Conservation (phyloP, 2,797 vertebrate genomes). For the Sylvilagus floridanus region DNA sequence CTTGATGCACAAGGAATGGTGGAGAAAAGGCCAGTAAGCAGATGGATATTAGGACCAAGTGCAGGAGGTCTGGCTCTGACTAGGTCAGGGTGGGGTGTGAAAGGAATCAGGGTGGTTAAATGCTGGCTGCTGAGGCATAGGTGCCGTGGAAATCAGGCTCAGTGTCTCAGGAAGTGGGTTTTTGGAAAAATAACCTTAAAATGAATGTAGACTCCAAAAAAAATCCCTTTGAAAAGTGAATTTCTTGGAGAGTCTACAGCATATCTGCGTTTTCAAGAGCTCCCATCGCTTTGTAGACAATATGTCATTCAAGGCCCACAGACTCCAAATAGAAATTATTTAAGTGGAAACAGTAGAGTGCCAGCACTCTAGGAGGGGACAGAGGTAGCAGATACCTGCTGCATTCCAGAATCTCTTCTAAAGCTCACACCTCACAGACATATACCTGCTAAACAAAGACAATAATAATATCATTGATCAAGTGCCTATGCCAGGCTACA, state of each 20-base stretch:
- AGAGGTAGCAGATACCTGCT: background rate
- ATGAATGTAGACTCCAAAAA: background rate
- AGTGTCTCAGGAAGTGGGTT: background rate
- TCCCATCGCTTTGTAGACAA: background rate
- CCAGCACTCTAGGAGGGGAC: background rate
- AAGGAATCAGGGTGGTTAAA: background rate
- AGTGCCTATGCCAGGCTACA: background rate
- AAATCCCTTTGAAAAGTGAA: background rate
- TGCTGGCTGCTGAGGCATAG: background rate
- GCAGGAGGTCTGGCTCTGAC: background rate
- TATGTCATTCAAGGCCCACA: background rate
- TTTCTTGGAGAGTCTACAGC: background rate
- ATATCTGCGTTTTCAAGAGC: background rate
- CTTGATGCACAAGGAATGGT: background rate
- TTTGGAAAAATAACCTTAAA: background rate
- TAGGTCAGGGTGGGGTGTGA: too few relatives aligned
- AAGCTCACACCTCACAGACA: background rate
- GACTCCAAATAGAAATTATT: background rate
- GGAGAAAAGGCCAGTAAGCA: background rate
- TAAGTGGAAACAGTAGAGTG: background rate
- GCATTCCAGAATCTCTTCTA: background rate
- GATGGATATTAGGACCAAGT: background rate
- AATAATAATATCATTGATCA: background rate
- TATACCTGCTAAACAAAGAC: background rate
- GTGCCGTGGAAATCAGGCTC: background rate